Conservation (phyloP, 2,797 vertebrate species). For the Fistularia tabacaria region DNA sequence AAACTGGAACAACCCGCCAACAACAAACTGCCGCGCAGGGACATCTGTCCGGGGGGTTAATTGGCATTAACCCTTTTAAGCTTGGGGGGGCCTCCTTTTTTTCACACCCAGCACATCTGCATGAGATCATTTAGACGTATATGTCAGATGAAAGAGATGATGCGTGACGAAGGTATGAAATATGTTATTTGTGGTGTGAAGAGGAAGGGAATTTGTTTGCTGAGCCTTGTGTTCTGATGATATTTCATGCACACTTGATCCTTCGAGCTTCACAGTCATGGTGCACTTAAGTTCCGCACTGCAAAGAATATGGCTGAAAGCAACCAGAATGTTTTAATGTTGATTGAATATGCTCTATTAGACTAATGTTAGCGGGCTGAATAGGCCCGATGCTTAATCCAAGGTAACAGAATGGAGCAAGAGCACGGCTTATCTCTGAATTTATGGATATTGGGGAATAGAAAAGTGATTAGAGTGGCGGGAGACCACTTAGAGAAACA, state of each 20-base stretch:
- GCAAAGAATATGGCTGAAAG: constrained; percentile 45
- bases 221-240: no score
- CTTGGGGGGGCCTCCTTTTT: constrained; percentile 48
- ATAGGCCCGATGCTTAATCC: constrained; percentile 53
- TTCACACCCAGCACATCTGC: constrained; percentile 36
- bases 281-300: constrained; percentile 13
- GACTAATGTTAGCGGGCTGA: constrained; percentile 55
- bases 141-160: background rate
- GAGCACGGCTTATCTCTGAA: constrained; percentile 44
- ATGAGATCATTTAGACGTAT: constrained; percentile 2
- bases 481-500: constrained; percentile 62
- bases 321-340: constrained; percentile 51
- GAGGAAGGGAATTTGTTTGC: no score
- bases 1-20: constrained; percentile 48
- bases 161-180: background rate
- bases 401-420: constrained; percentile 45
- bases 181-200: background rate
- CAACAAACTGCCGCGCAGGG: constrained; percentile 15
- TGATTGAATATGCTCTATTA: constrained; percentile 65
- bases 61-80: constrained; percentile 66
- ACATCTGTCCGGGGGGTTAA: constrained; percentile 55
- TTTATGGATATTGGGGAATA: constrained; percentile 59
- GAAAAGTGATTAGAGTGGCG: constrained; percentile 66
- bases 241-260: no score
- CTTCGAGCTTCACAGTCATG: background rate